Evolutionary conservation across 2,888 invertebrate species (phyloP), one percentile per base, ranked within the genome.

Genomic region (Laspeyria flexula): DNA sequence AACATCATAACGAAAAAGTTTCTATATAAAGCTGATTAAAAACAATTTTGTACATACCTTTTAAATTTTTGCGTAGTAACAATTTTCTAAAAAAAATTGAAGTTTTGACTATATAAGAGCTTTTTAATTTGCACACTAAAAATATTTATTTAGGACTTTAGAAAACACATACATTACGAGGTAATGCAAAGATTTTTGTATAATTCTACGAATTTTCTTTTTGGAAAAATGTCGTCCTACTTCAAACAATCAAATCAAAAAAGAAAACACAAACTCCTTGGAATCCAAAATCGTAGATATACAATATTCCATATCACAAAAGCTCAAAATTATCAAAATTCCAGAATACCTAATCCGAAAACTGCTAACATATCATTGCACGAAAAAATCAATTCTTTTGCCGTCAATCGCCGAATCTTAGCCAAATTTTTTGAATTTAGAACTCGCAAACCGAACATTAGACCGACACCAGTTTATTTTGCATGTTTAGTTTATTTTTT

Each of bases 331-430:
- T 7, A 6, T 7, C 7, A 25, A 7, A 21, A 3, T 12, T 43
- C 21, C 31, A 12, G 38, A 65, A 63, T 60, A 39, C 45, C 44
- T 55, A 52, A 70, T 61, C 55, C 54, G 59, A 62, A 75, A 77
- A 78, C 77, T 77, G 75, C 51, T 46, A 65, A 52, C 51, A 44
- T 50, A 44, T 51, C 65, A 47, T 65, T 60, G 54, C 62, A 65
- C 55, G 76, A 81, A 86, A 83, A 87, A 88, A 86, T 87, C 86
- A 88, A 87, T 88, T 78, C 75, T 64, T 59, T 65, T 71, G 68
- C 66, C 58, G 68, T 63, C 73, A 71, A 77, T 79, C 53, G 68
- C 66, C 48, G 55, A 72, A 73, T 48, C 33, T 21, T n/a, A 13
- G 18, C 12, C 29, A 9, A 33, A 43, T 6, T 33, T 53, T 49